These are phyloP conservation scores for Archips crataeganus DNA, from an alignment of 2,888 invertebrate species.

Conservation along the genomic window DNA sequence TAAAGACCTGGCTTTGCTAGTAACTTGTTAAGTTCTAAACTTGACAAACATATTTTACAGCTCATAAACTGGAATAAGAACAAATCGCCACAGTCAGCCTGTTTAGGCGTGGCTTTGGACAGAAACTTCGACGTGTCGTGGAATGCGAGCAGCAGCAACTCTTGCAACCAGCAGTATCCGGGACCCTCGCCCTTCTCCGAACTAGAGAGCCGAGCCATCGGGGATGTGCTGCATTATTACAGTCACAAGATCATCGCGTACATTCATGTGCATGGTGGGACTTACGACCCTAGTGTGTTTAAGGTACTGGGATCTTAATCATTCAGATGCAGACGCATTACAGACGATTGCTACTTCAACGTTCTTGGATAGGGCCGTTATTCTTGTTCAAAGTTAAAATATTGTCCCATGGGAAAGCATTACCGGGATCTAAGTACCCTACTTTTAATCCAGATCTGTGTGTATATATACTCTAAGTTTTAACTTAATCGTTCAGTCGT, in stretches of 20 bases:
- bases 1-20: neutral
- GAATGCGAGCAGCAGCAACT: constrained; percentile 55
- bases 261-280: constrained; percentile 68
- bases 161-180: constrained; percentile 70
- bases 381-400: too few species aligned
- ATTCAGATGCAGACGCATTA: neutral
- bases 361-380: too few species aligned
- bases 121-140: constrained; percentile 75
- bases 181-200: constrained; percentile 70
- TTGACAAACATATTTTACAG: neutral
- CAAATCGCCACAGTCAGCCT: constrained; percentile 64
- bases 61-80: constrained; percentile 60
- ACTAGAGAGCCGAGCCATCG: constrained; percentile 64
- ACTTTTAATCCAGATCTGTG: too few species aligned
- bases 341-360: too few species aligned
- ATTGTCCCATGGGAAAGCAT: too few species aligned
- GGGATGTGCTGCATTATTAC: constrained; percentile 66
- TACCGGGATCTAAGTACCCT: too few species aligned
- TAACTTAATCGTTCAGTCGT: too few species aligned
- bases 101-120: constrained; percentile 70
- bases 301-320: constrained; percentile 56
- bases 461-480: too few species aligned
- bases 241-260: constrained; percentile 72
- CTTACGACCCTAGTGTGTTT: constrained; percentile 48
- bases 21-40: neutral